Percentiles rank a stretch among this genome's conserved stretches.
These are phyloP conservation scores for Drosophila merina DNA, from an alignment of 2,888 invertebrate species.

Conservation along the genomic window DNA sequence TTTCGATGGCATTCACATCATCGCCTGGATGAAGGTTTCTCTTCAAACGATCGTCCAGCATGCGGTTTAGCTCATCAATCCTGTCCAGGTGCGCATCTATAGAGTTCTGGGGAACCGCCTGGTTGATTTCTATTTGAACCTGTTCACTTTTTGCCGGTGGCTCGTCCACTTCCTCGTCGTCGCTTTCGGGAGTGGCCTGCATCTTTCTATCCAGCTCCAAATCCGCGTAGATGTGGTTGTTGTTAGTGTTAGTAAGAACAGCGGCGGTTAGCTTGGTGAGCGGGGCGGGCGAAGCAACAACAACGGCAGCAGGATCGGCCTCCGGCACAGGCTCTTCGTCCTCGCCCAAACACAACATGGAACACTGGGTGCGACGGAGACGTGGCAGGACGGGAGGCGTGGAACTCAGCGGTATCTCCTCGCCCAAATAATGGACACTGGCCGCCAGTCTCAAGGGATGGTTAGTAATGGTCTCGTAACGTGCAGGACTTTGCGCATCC, in stretches of 20 bases:
- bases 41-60: conserved; percentile 81
- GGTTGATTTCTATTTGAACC: conserved; percentile 78
- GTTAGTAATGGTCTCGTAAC: conserved; percentile 82
- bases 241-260: conserved; percentile 69
- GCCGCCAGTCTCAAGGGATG: conserved; percentile 79
- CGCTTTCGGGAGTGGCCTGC: conserved; percentile 54
- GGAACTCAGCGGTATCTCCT: conserved; percentile 67
- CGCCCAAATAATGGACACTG: conserved; percentile 80
- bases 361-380: conserved; percentile 78
- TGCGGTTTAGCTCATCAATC: conserved; percentile 83
- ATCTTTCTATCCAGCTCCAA: conserved; percentile 64
- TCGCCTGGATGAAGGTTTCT: conserved; percentile 72
- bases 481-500: conserved; percentile 69
- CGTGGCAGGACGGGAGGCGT: conserved; percentile 69
- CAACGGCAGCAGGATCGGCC: conserved; percentile 5
- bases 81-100: conserved; percentile 83
- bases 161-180: conserved; percentile 32
- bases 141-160: conserved; percentile 44
- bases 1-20: conserved; percentile 79
- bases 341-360: conserved; percentile 81
- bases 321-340: conserved; percentile 50
- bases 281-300: conserved; percentile 24
- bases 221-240: conserved; percentile 82
- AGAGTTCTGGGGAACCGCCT: conserved; percentile 69
- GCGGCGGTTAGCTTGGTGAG: conserved; percentile 47